phyloP scores from a whole-genome alignment of 2,113 vertebrate species.

The Indicator maculatus region DNA sequence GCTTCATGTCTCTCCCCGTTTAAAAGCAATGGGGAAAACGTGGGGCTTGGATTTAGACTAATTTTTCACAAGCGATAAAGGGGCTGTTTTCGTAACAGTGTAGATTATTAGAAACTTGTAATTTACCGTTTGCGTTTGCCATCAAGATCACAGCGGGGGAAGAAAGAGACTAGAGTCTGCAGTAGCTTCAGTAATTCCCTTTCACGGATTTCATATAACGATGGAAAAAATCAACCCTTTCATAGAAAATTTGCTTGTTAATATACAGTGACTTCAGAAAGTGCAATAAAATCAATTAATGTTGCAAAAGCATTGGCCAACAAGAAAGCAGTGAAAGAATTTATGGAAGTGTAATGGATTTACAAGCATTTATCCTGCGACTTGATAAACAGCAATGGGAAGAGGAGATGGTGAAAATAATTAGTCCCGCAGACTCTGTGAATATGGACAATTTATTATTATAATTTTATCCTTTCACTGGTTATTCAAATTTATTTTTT shows the following conservation, averaged over 20 bases:
- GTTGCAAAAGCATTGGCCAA: constrained; percentile 50
- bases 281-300: constrained; percentile 60
- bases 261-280: constrained; percentile 48
- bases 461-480: constrained; percentile 55
- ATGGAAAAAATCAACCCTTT: not conserved
- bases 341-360: constrained; percentile 60
- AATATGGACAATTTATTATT: constrained; percentile 57
- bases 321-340: constrained; percentile 10
- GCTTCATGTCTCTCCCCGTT: not conserved
- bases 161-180: not conserved
- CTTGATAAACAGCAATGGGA: constrained; percentile 53
- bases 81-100: not conserved
- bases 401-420: constrained; percentile 49
- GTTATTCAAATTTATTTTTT: constrained; percentile 66
- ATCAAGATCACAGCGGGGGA: not conserved
- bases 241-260: not conserved
- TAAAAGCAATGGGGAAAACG: not conserved
- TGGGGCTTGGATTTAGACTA: not conserved
- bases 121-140: constrained; percentile 7
- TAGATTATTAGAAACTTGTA: constrained; percentile 27
- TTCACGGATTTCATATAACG: not conserved
- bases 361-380: constrained; percentile 46
- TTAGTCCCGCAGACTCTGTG: constrained; percentile 45
- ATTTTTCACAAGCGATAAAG: not conserved
- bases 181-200: not conserved